phyloP scores from a whole-genome alignment of 2,113 vertebrate genomes.

The Rhodinocichla rosea region DNA sequence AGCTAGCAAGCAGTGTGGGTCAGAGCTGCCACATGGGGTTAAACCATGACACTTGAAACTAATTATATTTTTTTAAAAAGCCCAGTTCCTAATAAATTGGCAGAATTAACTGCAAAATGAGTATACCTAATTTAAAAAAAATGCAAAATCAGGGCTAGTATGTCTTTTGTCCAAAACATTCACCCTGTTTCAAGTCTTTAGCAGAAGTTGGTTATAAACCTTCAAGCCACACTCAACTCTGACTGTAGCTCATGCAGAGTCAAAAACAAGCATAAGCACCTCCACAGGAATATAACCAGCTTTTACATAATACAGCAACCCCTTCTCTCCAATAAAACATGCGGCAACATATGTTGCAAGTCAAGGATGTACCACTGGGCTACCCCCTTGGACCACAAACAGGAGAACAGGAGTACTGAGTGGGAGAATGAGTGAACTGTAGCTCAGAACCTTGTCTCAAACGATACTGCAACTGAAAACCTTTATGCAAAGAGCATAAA shows the following conservation, averaged over 20 bases:
- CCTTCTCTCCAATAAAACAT: background rate
- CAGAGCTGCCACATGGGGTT: background rate
- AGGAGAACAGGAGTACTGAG: background rate
- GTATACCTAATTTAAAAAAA: background rate
- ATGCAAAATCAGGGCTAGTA: background rate
- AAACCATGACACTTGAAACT: background rate
- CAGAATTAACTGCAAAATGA: background rate
- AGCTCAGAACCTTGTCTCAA: background rate
- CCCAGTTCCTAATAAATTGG: background rate
- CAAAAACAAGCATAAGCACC: background rate
- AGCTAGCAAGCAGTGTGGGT: background rate
- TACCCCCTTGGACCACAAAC: background rate
- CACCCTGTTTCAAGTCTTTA: background rate
- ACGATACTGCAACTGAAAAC: background rate
- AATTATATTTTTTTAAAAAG: background rate
- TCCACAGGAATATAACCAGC: fast-evolving
- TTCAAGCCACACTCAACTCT: background rate
- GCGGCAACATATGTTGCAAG: background rate
- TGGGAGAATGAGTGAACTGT: background rate
- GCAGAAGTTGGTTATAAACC: background rate
- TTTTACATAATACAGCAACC: background rate
- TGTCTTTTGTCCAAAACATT: background rate
- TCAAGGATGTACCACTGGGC: background rate
- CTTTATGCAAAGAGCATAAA: background rate
- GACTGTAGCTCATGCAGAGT: background rate